Percentiles rank a stretch among this genome's conserved stretches.
Evolutionary conservation across 2,888 invertebrate species (phyloP).

Genomic region (Sarcophaga caerulescens): DNA sequence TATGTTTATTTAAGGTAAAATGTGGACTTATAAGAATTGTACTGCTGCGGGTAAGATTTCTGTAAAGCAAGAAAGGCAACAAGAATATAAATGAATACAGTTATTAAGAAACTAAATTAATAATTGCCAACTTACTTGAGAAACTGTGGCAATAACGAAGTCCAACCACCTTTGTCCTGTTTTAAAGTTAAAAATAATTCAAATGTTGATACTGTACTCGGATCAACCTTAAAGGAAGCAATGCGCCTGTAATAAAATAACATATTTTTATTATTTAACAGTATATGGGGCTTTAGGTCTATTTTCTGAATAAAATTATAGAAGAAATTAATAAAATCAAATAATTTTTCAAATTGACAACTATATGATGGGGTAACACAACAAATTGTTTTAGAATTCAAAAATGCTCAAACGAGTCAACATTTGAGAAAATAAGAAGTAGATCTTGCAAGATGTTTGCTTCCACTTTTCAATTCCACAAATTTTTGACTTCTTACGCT

Average conservation of each 20-base stretch:
- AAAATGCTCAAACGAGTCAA: not conserved
- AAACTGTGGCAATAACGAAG: slow-evolving; percentile 92
- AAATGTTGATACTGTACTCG: slow-evolving; percentile 93
- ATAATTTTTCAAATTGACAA: no score
- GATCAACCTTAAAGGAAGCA: slow-evolving; percentile 92
- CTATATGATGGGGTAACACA: no score
- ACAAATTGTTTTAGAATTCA: not conserved
- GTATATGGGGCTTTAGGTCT: no score
- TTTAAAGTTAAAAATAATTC: slow-evolving; percentile 94
- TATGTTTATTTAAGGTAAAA: slow-evolving; percentile 94
- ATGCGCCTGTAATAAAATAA: slow-evolving; percentile 83
- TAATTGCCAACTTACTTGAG: slow-evolving; percentile 88
- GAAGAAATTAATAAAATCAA: no score
- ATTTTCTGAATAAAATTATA: no score
- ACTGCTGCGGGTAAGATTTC: slow-evolving; percentile 92
- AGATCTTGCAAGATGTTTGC: no score
- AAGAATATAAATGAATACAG: slow-evolving; percentile 64
- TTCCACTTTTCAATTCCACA: no score
- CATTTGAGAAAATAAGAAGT: not conserved
- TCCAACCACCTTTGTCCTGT: slow-evolving; percentile 93
- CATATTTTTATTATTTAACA: not conserved
- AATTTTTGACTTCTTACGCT: no score
- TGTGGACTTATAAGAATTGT: slow-evolving; percentile 94
- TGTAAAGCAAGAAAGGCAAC: slow-evolving; percentile 78
- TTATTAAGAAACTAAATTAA: not conserved